Percentiles rank a stretch among this genome's conserved stretches.
Evolutionary conservation across 1,140 invertebrate genomes (phyloP).

Genomic region (Copidosoma floridanum): DNA sequence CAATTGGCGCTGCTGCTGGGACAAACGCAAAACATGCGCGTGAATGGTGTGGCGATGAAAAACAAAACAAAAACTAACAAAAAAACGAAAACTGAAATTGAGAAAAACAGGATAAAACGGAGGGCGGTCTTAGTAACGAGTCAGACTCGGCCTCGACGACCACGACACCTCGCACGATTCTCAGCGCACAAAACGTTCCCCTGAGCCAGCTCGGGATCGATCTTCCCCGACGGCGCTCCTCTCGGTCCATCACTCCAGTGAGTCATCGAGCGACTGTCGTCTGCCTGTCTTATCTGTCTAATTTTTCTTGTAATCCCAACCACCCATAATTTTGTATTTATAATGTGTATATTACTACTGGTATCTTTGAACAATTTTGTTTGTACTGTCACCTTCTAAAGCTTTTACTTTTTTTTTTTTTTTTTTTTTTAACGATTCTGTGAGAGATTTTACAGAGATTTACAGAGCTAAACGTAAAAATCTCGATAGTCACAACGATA

Average conservation of each 20-base stretch:
- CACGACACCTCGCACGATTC: conserved; percentile 63
- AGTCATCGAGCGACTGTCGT: conserved; percentile 39
- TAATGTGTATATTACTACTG: no score
- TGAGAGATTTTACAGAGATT: no score
- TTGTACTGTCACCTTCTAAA: conserved; percentile 5
- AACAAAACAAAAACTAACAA: neutral
- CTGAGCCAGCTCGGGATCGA: conserved; percentile 47
- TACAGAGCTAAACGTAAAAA: no score
- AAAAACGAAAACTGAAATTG: neutral
- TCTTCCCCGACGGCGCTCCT: conserved; percentile 51
- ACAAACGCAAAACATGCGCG: neutral
- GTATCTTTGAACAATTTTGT: conserved; percentile 14
- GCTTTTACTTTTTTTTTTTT: no score
- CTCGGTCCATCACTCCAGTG: conserved; percentile 51
- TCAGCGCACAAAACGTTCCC: conserved; percentile 57
- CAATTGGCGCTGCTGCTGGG: no score
- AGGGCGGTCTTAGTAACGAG: conserved; percentile 67
- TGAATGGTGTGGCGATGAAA: no score
- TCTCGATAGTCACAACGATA: no score
- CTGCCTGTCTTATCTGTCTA: no score
- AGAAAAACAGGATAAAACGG: conserved; percentile 61
- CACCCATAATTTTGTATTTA: no score
- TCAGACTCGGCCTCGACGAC: conserved; percentile 74
- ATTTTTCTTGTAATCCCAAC: no score
- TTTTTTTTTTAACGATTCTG: no score